Evolutionary conservation across 1,140 invertebrate genomes (phyloP).

Genomic region (Euschistus heros): DNA sequence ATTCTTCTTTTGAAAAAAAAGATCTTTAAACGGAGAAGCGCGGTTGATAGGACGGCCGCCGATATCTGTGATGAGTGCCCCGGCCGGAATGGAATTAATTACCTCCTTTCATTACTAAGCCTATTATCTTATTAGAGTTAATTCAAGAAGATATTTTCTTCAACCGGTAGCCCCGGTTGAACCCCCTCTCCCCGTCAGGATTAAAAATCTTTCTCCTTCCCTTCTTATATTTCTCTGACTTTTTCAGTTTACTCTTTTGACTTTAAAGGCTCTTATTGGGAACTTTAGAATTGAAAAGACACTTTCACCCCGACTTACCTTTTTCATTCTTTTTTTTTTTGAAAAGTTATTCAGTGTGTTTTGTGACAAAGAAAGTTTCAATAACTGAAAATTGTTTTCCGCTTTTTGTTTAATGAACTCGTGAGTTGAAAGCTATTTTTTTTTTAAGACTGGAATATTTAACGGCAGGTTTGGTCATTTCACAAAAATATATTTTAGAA

Average conservation of each 20-base stretch:
- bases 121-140: slow-evolving; percentile 18
- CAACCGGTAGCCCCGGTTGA: neutral
- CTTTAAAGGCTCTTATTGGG: slow-evolving; percentile 3
- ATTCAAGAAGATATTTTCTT: slow-evolving; percentile 5
- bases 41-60: too few relatives aligned
- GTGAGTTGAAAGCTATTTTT: too few relatives aligned
- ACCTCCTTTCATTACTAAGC: slow-evolving; percentile 6
- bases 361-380: neutral
- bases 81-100: too few relatives aligned
- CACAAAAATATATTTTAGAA: too few relatives aligned
- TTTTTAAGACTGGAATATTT: too few relatives aligned
- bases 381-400: neutral
- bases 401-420: too few relatives aligned
- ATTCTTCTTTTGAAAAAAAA: too few relatives aligned
- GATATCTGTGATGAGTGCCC: too few relatives aligned
- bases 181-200: neutral
- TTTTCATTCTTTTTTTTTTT: neutral
- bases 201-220: neutral
- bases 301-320: neutral
- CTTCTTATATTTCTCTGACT: neutral
- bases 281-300: slow-evolving; percentile 3
- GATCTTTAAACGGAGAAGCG: too few relatives aligned
- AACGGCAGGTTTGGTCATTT: too few relatives aligned
- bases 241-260: neutral
- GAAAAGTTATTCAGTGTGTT: neutral